Evolutionary conservation across 2,113 vertebrate species (phyloP), one percentile per base, ranked within the genome.

Genomic region (Amblyornis subalaris): DNA sequence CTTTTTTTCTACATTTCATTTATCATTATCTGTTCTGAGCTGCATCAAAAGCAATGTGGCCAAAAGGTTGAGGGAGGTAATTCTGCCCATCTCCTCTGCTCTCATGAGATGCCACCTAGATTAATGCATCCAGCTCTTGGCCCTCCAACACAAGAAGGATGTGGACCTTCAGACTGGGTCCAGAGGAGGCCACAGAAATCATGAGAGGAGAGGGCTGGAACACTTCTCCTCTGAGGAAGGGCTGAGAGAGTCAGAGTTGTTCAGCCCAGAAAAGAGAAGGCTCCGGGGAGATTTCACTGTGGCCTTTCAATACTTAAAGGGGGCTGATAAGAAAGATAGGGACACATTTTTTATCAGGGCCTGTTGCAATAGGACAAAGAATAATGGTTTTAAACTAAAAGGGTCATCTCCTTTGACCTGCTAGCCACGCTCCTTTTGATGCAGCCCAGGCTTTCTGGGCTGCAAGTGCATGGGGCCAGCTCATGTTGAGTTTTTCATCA

Each of bases 11-110:
- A 12, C 23, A 8, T 77, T 77, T 77, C 4, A 48, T 82, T 53
- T 38, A 21, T 60, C 69, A 29, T 25, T 66, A 24, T 62, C 21
- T 57, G 2, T 51, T n/a, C 51, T 61, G 7, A 9, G 11, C 33
- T 64, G 31, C 20, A 42, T n/a, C 42, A 73, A 31, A 42, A 78
- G 44, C 21, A 83, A 17, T 0, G 0, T n/a, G 33, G 19, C 19
- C 15, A 66, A 72, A 55, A 58, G 24, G 21, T 4, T 3, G 3
- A 88, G 40, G 18, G 24, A 75, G 35, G 10, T 48, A 44, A 66
- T 61, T 66, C 45, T 75, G 12, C 17, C 25, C 4, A 28, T 74
- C 61, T 31, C 2, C 38, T 40, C 51, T 24, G 5, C 45, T 45
- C 35, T 40, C 14, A 8, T 21, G 19, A 83, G 36, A 16, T 3